Base-by-base conservation (phyloP, 2,888 invertebrate genomes). In the Stictocephala bisonia region DNA sequence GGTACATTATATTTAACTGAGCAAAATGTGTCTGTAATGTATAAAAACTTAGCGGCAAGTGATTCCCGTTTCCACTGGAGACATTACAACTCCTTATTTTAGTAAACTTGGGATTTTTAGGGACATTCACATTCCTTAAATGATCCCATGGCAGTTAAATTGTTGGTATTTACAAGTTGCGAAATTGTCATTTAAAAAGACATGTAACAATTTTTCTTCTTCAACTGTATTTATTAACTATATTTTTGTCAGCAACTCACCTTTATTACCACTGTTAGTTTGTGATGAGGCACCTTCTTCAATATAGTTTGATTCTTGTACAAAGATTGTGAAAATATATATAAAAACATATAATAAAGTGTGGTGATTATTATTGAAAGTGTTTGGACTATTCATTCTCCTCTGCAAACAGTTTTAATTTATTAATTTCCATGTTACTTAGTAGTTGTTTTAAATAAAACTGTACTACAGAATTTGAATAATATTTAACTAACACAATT, bases 111-210 rank as follows among this genome's bases (percentile, higher is more conserved):
- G 70, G 70, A 70, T 53, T 70, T 53, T 70, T 64, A 71, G 70
- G 70, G 70, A 24, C 70, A 56, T 71, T 71, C 70, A 71, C 70
- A 71, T 71, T 71, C 64, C 64, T 64, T 60, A 60, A n/a, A 60
- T 22, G 60, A 60, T 64, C 70, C 70, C 70, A 71, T 71, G 70
- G 70, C 70, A 71, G 58, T 71, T 56, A 44, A 71, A 71, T 71
- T 56, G 70, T 44, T 71, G 70, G 56, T 71, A 48, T 58, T 58
- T 56, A 56, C 56, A 56, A 70, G 56, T 70, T 70, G 51, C 70
- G 56, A 70, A 70, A 75, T 75, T 71, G 73, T 73, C 72, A 72
- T 71, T 71, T 75, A 75, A 78, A 78, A 76, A 78, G 77, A 78
- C 77, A 77, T 75, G 77, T 73, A 75, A 76, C 44, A n/a, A n/a